Conservation (phyloP, 2,113 vertebrate species). For the Zonotrichia leucophrys region DNA sequence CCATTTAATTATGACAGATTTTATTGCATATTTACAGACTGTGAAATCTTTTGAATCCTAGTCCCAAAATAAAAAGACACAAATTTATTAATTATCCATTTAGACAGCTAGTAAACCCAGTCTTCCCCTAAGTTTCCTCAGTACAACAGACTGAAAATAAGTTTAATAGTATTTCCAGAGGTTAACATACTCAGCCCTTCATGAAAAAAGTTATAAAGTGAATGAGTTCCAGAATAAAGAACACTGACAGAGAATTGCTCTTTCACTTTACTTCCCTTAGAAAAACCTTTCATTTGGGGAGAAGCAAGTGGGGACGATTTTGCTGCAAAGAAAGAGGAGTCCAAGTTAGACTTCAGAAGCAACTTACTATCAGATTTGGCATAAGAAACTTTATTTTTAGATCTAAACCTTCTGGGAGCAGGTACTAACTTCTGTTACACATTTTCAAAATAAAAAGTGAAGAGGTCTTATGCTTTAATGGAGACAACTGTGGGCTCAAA, state of each 20-base stretch:
- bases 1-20: background rate
- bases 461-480: background rate
- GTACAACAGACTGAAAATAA: background rate
- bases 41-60: background rate
- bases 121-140: background rate
- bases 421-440: background rate
- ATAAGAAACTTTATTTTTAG: conserved; percentile 60
- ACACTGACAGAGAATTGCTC: background rate
- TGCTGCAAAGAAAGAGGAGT: conserved; percentile 26
- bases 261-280: conserved; percentile 26
- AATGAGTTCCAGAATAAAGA: conserved; percentile 47
- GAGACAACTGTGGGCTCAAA: conserved; percentile 1
- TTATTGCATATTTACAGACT: background rate
- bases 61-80: background rate
- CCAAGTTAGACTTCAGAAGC: conserved; percentile 38
- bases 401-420: conserved; percentile 36
- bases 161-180: background rate
- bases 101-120: background rate
- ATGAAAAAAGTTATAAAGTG: background rate
- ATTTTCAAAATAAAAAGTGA: background rate
- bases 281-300: conserved; percentile 35
- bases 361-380: conserved; percentile 20
- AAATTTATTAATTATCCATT: background rate
- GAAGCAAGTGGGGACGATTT: conserved; percentile 7
- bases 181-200: conserved; percentile 1